These are phyloP conservation scores for Amiota minor DNA, from an alignment of 2,888 invertebrate genomes.

Conservation along the genomic window DNA sequence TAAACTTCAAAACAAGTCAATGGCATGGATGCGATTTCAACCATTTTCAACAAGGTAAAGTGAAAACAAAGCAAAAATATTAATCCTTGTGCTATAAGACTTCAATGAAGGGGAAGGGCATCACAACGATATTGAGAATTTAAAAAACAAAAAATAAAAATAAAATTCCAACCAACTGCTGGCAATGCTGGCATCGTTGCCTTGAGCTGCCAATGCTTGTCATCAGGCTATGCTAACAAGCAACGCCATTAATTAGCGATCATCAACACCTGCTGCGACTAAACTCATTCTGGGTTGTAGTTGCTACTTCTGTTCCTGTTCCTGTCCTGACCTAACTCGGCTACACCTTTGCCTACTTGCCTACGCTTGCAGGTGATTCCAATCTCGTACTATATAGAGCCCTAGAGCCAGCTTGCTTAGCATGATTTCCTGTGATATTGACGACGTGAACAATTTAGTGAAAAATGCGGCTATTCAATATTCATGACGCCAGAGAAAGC, in stretches of 20 bases:
- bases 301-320: neutral
- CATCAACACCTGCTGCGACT: constrained; percentile 31
- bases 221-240: constrained; percentile 46
- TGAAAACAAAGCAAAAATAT: too few relatives aligned
- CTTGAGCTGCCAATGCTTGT: constrained; percentile 42
- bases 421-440: neutral
- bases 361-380: too few relatives aligned
- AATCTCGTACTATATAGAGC: neutral
- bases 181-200: constrained; percentile 38
- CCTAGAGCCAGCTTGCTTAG: neutral
- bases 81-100: too few relatives aligned
- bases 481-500: neutral
- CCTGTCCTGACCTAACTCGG: neutral
- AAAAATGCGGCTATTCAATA: constrained; percentile 16
- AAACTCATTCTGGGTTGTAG: constrained; percentile 28
- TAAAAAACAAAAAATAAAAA: too few relatives aligned
- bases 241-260: constrained; percentile 27
- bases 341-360: too few relatives aligned
- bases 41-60: too few relatives aligned
- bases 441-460: neutral
- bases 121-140: too few relatives aligned
- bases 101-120: too few relatives aligned
- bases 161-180: too few relatives aligned
- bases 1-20: neutral
- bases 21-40: constrained; percentile 11